phyloP scores from a whole-genome alignment of 2,797 vertebrate species.

The Neosilurus mollespiculum region DNA sequence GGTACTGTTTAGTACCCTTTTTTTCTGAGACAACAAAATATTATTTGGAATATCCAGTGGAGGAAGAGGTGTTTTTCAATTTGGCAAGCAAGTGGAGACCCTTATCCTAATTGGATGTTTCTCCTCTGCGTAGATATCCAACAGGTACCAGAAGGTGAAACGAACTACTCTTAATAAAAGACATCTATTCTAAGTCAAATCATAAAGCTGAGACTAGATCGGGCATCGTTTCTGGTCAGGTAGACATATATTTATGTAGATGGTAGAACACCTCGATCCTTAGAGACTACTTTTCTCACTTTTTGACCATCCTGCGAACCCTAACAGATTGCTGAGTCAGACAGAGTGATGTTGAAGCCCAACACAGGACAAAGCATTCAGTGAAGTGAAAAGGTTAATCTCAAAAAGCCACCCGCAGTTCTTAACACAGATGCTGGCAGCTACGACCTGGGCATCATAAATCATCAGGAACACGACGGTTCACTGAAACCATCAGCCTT shows the following conservation, averaged over 20 bases:
- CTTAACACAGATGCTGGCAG: background rate
- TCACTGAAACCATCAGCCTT: slow-evolving; percentile 22
- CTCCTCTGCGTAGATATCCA: background rate
- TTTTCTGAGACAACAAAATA: background rate
- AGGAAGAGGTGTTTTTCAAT: background rate
- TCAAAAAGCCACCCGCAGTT: slow-evolving; percentile 1
- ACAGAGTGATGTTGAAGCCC: background rate
- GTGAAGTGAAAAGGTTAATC: slow-evolving; percentile 2
- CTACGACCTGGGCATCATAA: background rate
- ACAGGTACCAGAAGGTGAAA: background rate
- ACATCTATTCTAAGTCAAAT: background rate
- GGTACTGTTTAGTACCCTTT: background rate
- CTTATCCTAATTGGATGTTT: background rate
- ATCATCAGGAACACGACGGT: background rate
- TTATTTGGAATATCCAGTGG: background rate
- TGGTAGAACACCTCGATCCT: background rate
- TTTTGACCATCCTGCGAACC: background rate
- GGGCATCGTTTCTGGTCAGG: background rate
- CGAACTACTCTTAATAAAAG: background rate
- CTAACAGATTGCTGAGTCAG: background rate
- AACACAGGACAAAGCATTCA: background rate
- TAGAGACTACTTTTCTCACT: background rate
- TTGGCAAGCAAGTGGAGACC: background rate
- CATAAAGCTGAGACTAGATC: background rate
- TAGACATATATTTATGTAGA: background rate